Conservation (phyloP, 1,140 invertebrate genomes). For the Hylaeus volcanicus region DNA sequence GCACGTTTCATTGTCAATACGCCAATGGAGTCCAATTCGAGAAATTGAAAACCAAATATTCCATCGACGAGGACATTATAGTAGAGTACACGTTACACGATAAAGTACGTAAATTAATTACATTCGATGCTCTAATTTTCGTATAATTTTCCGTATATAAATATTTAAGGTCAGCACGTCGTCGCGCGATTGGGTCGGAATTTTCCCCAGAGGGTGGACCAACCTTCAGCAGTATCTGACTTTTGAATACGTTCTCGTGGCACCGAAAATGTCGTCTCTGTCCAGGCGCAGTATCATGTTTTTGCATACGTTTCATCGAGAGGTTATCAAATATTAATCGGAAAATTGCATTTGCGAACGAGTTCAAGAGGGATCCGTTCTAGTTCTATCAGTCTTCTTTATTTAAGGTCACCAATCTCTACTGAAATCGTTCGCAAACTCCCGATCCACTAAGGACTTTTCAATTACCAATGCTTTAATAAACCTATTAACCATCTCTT, state of each 20-base stretch:
- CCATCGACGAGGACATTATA: not conserved
- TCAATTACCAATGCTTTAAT: no score
- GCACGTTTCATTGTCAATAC: not conserved
- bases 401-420: no score
- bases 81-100: not conserved
- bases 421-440: no score
- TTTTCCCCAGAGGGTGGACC: constrained; percentile 23
- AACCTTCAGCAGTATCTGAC: constrained; percentile 19
- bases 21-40: constrained; percentile 1
- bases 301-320: not conserved
- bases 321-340: constrained; percentile 8
- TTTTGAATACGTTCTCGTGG: not conserved
- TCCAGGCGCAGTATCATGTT: not conserved
- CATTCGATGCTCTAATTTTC: not conserved
- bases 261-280: not conserved
- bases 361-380: not conserved
- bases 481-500: no score
- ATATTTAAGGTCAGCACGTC: not conserved
- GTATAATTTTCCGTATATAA: not conserved
- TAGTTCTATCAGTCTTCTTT: not conserved
- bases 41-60: constrained; percentile 1
- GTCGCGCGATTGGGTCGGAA: constrained; percentile 22
- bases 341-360: not conserved
- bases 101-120: not conserved
- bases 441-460: no score